These are phyloP conservation scores for Apodemia hepburni DNA, from an alignment of 2,888 invertebrate genomes.

Conservation along the genomic window DNA sequence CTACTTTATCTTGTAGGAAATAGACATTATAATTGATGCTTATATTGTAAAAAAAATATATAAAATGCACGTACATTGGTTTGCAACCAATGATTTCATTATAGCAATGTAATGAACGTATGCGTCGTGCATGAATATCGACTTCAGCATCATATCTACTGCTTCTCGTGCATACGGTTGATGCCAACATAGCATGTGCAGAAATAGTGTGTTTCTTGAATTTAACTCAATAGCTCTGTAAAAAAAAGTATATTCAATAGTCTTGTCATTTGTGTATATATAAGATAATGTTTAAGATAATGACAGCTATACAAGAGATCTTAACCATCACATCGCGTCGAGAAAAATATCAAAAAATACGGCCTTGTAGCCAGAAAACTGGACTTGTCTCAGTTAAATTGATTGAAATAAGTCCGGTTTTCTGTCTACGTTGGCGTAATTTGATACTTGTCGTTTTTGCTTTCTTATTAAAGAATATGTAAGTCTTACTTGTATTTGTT, in stretches of 20 bases:
- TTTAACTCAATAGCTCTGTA: constrained; percentile 63
- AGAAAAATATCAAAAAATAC: no score
- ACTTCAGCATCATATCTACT: constrained; percentile 55
- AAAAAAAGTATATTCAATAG: constrained; percentile 23
- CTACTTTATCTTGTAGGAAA: no score
- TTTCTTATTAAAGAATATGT: not conserved
- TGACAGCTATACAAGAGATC: no score
- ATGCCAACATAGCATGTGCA: constrained; percentile 81
- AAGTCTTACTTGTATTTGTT: constrained; percentile 71
- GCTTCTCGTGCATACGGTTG: constrained; percentile 46
- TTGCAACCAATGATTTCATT: constrained; percentile 64
- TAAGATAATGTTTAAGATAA: no score
- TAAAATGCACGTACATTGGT: constrained; percentile 44
- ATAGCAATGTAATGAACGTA: constrained; percentile 72
- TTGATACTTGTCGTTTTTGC: no score
- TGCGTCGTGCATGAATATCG: constrained; percentile 74
- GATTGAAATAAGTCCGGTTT: no score
- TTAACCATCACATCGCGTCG: no score
- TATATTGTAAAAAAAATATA: not conserved
- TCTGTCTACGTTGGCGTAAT: no score
- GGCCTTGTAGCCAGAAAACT: no score
- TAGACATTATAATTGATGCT: no score
- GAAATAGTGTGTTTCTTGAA: constrained; percentile 79
- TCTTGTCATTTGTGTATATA: not conserved
- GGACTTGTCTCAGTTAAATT: no score